Conservation (phyloP, 2,113 vertebrate genomes). For the Motacilla alba region DNA sequence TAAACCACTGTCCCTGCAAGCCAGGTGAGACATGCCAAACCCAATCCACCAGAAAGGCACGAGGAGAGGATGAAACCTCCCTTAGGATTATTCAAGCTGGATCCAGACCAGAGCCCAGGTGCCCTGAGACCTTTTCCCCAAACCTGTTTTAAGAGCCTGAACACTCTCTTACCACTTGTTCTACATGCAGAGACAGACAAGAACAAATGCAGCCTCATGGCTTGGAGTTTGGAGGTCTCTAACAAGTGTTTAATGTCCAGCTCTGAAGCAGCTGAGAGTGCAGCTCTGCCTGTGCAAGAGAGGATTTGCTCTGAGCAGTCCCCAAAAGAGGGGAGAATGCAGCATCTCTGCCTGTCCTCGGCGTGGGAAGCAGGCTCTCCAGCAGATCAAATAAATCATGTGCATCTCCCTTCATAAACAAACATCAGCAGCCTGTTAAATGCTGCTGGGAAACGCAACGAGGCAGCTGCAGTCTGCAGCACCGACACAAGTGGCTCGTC, state of each 20-base stretch:
- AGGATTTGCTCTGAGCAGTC: background rate
- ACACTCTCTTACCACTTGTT: background rate
- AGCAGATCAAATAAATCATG: constrained; percentile 45
- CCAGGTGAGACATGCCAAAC: background rate
- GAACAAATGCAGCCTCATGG: background rate
- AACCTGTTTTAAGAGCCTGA: background rate
- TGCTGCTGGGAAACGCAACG: background rate
- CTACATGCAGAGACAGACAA: background rate
- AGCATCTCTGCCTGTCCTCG: background rate
- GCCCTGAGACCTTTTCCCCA: background rate
- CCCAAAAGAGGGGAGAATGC: background rate
- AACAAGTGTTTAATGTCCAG: background rate
- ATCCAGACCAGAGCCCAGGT: background rate
- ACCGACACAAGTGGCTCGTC: background rate
- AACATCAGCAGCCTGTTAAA: constrained; percentile 30
- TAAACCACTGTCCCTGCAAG: background rate
- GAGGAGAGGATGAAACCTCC: background rate
- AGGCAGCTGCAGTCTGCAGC: background rate
- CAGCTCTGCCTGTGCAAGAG: background rate
- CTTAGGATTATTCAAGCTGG: background rate
- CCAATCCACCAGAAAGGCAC: background rate
- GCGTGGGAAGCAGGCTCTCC: constrained; percentile 10
- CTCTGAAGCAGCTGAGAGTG: background rate
- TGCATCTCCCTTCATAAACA: constrained; percentile 52
- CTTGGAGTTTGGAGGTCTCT: background rate